Percentiles rank a stretch among this genome's conserved stretches.
Evolutionary conservation across 2,888 invertebrate genomes (phyloP).

Genomic region (Pristionchus maxplancki): DNA sequence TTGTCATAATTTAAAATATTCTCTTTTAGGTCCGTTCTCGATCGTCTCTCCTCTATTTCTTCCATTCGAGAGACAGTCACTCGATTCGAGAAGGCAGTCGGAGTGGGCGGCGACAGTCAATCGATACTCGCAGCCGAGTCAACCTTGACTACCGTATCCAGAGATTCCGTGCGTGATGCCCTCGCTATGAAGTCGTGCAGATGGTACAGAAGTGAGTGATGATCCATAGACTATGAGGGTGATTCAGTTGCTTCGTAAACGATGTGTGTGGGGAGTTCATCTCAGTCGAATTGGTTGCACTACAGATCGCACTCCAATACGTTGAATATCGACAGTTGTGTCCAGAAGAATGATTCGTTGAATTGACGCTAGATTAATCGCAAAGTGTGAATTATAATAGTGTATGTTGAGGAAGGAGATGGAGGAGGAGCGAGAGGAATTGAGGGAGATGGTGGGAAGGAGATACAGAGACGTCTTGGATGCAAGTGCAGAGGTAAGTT

Average conservation of each 20-base stretch:
- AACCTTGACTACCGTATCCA: constrained; percentile 39
- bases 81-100: constrained; percentile 39
- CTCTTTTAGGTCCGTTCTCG: constrained; percentile 8
- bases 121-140: neutral
- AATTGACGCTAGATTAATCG: too few relatives aligned
- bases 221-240: neutral
- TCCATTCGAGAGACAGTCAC: constrained; percentile 32
- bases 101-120: neutral
- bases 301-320: neutral
- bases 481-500: constrained; percentile 82
- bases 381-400: too few relatives aligned
- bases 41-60: constrained; percentile 1
- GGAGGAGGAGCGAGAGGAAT: constrained; percentile 92
- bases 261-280: neutral
- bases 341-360: too few relatives aligned
- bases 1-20: neutral
- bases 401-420: constrained; percentile 83
- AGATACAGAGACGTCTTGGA: constrained; percentile 94
- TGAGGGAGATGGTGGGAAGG: constrained; percentile 94
- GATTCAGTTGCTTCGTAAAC: constrained; percentile 11
- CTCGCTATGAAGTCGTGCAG: constrained; percentile 53
- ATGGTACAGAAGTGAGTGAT: constrained; percentile 50
- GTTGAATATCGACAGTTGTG: constrained; percentile 30
- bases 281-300: constrained; percentile 7
- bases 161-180: constrained; percentile 51